Conservation (phyloP, 2,888 invertebrate species). For the Drosophila anceps region DNA sequence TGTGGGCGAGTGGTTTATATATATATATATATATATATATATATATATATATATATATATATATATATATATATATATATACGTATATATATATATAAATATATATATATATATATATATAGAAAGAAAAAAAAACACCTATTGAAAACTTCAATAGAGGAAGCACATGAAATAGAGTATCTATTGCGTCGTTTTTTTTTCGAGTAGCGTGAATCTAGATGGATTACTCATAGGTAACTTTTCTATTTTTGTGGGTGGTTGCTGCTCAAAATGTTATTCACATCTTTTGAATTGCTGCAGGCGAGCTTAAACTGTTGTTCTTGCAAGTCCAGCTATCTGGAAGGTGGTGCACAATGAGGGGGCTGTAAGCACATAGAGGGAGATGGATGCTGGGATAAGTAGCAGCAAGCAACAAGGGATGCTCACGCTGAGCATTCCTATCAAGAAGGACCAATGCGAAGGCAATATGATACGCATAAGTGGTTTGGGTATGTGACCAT, state of each 20-base stretch:
- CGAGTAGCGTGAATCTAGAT: constrained; percentile 32
- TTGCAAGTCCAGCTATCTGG: constrained; percentile 22
- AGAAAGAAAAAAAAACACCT: constrained; percentile 5
- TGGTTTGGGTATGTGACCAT: constrained; percentile 70
- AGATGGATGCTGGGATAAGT: constrained; percentile 7
- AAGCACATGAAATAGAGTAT: constrained; percentile 26
- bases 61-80: too few species aligned
- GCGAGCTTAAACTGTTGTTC: constrained; percentile 27
- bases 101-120: not conserved
- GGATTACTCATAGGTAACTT: constrained; percentile 63
- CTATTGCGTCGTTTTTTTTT: constrained; percentile 10
- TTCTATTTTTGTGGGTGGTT: constrained; percentile 36
- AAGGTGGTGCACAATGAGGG: constrained; percentile 41
- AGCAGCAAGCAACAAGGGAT: constrained; percentile 66
- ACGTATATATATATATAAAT: too few species aligned
- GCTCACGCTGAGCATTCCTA: constrained; percentile 50
- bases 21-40: not conserved
- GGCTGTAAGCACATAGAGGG: not conserved
- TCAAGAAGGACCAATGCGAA: constrained; percentile 38
- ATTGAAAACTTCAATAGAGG: constrained; percentile 26
- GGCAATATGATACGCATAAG: constrained; percentile 65
- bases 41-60: too few species aligned
- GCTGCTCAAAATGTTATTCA: constrained; percentile 14
- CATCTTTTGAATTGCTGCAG: constrained; percentile 15
- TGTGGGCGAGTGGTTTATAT: constrained; percentile 6